These are phyloP conservation scores for Tenthredo mesomela DNA, from an alignment of 2,888 invertebrate species.

Conservation along the genomic window DNA sequence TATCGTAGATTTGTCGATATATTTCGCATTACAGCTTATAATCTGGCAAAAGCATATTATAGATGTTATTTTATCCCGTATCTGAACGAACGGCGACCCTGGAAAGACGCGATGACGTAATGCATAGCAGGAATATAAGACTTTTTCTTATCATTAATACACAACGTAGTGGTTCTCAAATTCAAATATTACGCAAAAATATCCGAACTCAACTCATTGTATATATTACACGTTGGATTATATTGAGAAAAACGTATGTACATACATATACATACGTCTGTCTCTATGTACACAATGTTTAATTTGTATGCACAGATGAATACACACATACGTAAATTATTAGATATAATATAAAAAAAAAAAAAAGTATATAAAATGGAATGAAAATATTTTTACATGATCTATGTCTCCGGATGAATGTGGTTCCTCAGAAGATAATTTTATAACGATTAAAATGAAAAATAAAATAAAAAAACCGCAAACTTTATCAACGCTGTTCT, in stretches of 20 bases:
- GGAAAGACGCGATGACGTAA: constrained; percentile 41
- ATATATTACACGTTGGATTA: not conserved
- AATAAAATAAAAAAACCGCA: not conserved
- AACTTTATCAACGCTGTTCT: not conserved
- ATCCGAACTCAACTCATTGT: not conserved
- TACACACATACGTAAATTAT: no score
- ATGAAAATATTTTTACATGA: no score
- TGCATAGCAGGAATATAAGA: not conserved
- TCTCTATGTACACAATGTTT: not conserved
- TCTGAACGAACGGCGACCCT: not conserved
- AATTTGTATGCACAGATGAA: not conserved
- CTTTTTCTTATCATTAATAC: constrained; percentile 8
- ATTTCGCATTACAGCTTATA: not conserved
- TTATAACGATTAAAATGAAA: not conserved
- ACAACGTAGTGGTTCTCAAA: constrained; percentile 2
- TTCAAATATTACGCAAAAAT: not conserved
- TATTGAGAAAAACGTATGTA: not conserved
- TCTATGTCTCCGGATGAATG: not conserved
- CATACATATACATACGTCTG: no score
- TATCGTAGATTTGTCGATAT: not conserved
- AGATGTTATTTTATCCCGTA: constrained; percentile 8
- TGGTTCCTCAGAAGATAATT: not conserved
- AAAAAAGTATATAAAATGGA: no score
- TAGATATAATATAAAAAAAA: not conserved
- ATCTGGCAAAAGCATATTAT: not conserved